Conservation (phyloP, 2,113 vertebrate species). For the Mystacornis crossleyi region DNA sequence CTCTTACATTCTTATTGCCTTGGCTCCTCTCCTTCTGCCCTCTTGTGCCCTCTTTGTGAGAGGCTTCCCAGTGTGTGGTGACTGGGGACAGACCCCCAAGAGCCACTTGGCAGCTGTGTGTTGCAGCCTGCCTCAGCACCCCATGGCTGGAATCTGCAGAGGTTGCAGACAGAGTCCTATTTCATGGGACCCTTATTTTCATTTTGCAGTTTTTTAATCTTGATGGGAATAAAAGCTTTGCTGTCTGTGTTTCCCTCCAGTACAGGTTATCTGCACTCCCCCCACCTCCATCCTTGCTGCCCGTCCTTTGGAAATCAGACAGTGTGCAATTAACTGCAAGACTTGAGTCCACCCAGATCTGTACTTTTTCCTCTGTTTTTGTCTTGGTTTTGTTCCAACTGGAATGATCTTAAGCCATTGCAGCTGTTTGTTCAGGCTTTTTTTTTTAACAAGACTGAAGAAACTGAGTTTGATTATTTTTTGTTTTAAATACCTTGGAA, state of each 20-base stretch:
- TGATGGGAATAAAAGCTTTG: background rate
- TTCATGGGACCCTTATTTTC: background rate
- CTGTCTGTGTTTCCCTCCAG: background rate
- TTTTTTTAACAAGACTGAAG: background rate
- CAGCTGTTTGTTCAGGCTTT: background rate
- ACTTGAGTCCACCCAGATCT: background rate
- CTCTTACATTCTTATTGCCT: accelerated
- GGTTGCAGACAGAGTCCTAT: background rate
- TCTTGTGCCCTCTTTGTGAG: background rate
- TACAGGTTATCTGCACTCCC: background rate
- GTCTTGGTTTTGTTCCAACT: background rate
- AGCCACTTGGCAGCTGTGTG: accelerated
- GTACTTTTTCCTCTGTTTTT: background rate
- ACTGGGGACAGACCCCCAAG: no score
- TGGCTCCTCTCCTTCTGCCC: background rate
- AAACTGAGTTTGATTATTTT: background rate
- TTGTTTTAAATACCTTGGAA: background rate
- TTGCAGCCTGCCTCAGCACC: background rate
- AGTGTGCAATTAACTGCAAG: background rate
- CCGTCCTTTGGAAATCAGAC: background rate
- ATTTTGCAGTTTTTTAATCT: background rate
- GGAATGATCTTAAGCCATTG: background rate
- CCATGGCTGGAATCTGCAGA: background rate
- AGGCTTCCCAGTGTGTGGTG: background rate
- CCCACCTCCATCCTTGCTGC: background rate